These are phyloP conservation scores for Chloropsis cyanopogon DNA, from an alignment of 2,113 vertebrate species.

Conservation along the genomic window DNA sequence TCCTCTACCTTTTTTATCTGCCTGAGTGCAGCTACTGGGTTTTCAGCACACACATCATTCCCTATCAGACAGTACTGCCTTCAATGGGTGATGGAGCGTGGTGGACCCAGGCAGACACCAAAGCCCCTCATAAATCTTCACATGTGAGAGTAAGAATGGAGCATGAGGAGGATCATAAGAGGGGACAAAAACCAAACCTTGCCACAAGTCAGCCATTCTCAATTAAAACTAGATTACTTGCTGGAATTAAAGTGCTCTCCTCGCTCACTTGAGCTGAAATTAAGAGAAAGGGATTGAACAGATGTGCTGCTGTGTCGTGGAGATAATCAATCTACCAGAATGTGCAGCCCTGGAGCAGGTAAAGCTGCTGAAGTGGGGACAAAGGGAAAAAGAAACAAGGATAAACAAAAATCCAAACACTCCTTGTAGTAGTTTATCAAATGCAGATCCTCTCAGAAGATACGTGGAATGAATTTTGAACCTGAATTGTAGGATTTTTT, in stretches of 20 bases:
- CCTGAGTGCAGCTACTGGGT: not conserved
- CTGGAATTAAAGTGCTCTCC: not conserved
- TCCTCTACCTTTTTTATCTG: not conserved
- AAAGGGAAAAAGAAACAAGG: rapidly evolving
- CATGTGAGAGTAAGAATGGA: not conserved
- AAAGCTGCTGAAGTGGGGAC: not conserved
- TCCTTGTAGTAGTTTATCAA: not conserved
- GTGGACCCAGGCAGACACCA: not conserved
- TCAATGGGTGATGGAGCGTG: not conserved
- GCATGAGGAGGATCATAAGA: not conserved
- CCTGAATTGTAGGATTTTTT: not conserved
- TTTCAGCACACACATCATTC: not conserved
- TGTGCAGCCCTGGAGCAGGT: not conserved
- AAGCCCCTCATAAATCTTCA: not conserved
- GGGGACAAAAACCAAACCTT: not conserved
- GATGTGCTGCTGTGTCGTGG: not conserved
- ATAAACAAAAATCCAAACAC: not conserved
- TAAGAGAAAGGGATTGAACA: not conserved
- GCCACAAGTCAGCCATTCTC: not conserved
- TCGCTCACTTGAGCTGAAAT: not conserved
- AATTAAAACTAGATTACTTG: conserved; percentile 1
- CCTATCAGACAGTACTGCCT: not conserved
- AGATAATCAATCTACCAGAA: not conserved
- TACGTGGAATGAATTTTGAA: not conserved
- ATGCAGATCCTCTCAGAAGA: not conserved